Conservation (phyloP, 2,797 vertebrate genomes). For the Alectoris magna region DNA sequence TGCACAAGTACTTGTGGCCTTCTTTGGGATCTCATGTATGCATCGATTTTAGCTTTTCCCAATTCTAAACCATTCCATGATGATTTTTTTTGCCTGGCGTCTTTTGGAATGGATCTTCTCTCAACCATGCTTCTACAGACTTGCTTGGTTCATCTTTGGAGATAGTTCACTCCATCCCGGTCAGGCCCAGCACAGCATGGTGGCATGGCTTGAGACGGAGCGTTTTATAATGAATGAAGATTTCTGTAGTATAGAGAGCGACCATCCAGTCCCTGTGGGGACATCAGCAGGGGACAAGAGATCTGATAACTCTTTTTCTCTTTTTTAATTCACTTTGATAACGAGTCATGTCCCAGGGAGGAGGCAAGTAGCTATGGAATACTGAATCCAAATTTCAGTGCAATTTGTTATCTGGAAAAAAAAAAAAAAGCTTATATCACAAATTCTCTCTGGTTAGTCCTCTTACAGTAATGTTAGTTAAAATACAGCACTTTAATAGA, state of each 20-base stretch:
- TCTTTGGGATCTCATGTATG: neutral
- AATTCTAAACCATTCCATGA: neutral
- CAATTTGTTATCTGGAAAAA: neutral
- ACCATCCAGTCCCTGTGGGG: neutral
- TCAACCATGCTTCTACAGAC: too few species aligned
- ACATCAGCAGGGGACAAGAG: neutral
- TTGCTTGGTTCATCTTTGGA: too few species aligned
- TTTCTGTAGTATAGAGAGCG: neutral
- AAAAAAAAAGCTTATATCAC: neutral
- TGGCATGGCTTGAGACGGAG: neutral
- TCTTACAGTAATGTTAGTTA: neutral
- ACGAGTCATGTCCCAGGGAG: neutral
- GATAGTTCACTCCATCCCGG: neutral
- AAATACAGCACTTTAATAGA: neutral
- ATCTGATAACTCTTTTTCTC: neutral
- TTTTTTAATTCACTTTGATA: neutral
- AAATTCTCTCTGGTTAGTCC: neutral
- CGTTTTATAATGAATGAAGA: neutral
- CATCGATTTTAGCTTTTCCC: neutral
- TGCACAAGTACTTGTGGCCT: neutral
- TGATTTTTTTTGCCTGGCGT: neutral
- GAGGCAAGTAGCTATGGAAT: neutral
- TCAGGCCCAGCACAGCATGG: too few species aligned
- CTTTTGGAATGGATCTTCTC: neutral
- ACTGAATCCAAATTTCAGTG: neutral